Evolutionary conservation across 2,888 invertebrate species (phyloP).

Genomic region (Cepaea hortensis): DNA sequence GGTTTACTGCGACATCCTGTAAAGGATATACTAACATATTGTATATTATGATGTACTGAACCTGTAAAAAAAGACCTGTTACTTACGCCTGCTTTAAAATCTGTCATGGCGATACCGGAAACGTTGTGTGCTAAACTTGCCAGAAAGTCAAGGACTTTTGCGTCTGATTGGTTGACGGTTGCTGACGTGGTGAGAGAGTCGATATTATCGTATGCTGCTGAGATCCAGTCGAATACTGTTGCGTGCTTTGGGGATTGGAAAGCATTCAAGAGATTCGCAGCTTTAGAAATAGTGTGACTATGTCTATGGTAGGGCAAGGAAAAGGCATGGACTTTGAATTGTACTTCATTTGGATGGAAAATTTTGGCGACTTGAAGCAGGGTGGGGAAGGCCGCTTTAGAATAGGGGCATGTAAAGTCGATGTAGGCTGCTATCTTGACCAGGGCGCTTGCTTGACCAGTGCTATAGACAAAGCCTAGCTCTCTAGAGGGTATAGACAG

Average conservation of each 20-base stretch:
- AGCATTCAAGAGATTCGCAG: constrained; percentile 46
- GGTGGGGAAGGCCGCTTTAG: constrained; percentile 58
- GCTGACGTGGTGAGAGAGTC: constrained; percentile 23
- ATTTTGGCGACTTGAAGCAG: constrained; percentile 61
- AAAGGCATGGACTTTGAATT: constrained; percentile 64
- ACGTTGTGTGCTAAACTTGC: neutral
- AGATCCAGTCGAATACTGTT: constrained; percentile 34
- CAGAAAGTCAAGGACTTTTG: constrained; percentile 15
- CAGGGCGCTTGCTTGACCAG: constrained; percentile 56
- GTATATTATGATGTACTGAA: no score
- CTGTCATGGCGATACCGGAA: neutral
- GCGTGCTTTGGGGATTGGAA: neutral
- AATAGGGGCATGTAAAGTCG: constrained; percentile 68
- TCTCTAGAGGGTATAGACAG: constrained; percentile 61
- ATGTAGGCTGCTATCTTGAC: constrained; percentile 65
- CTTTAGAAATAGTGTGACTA: constrained; percentile 64
- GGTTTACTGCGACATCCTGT: no score
- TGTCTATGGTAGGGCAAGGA: constrained; percentile 71
- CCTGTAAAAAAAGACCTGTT: neutral
- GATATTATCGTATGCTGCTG: constrained; percentile 14
- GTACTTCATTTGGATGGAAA: constrained; percentile 60
- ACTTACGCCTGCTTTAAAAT: constrained; percentile 21
- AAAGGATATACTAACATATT: no score
- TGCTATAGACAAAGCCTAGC: constrained; percentile 63
- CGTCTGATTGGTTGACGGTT: neutral